phyloP scores from a whole-genome alignment of 2,113 vertebrate species.

The Gallinago media region DNA sequence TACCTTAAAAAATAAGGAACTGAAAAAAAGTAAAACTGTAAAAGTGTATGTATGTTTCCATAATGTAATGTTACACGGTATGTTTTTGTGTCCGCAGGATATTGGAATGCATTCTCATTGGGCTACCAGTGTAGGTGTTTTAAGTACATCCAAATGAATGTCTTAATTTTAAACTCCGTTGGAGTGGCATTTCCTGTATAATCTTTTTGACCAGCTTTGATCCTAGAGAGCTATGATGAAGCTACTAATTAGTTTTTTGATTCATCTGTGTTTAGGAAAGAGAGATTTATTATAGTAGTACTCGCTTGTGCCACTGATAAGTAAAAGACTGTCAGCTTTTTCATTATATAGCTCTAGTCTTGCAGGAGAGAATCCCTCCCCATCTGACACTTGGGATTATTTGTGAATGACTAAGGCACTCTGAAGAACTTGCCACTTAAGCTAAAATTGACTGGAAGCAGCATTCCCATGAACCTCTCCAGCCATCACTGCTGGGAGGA shows the following conservation, averaged over 20 bases:
- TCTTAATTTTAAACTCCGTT: neutral
- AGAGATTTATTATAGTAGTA: slow-evolving; percentile 55
- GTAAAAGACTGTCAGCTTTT: slow-evolving; percentile 50
- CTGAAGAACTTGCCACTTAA: neutral
- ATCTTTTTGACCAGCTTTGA: slow-evolving; percentile 61
- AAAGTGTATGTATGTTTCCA: neutral
- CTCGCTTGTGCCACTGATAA: neutral
- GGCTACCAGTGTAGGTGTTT: neutral
- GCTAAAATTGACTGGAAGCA: neutral
- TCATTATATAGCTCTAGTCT: neutral
- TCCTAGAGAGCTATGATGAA: slow-evolving; percentile 57
- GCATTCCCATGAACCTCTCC: neutral
- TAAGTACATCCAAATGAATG: neutral
- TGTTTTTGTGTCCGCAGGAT: neutral
- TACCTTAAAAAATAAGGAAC: neutral
- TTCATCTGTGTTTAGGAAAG: slow-evolving; percentile 51
- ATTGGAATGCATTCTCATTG: neutral
- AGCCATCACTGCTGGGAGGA: neutral
- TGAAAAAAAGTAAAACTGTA: neutral
- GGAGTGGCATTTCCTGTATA: neutral
- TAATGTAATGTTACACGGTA: neutral
- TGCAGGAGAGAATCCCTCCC: neutral
- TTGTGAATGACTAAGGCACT: neutral
- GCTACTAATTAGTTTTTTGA: slow-evolving; percentile 64
- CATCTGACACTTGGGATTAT: slow-evolving; percentile 2